Conservation (phyloP, 2,113 vertebrate genomes). For the Columba janthina region DNA sequence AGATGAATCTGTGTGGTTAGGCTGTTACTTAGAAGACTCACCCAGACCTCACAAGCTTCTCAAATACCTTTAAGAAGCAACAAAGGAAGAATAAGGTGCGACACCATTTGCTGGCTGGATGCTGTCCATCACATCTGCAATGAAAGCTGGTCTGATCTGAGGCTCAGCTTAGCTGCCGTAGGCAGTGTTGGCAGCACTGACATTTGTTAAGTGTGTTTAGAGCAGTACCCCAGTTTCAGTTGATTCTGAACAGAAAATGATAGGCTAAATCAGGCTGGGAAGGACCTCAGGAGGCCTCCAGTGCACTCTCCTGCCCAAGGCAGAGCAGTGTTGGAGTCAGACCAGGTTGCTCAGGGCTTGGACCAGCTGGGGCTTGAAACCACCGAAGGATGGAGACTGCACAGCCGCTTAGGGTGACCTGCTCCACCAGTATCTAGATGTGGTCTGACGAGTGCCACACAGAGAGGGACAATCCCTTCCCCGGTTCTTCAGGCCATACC, state of each 20-base stretch:
- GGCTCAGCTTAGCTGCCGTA: background rate
- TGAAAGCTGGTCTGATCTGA: background rate
- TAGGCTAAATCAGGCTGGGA: background rate
- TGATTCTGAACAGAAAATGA: background rate
- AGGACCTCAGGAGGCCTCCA: background rate
- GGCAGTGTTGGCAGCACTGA: background rate
- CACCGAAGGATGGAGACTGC: background rate
- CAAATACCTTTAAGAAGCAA: background rate
- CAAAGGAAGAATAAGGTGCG: background rate
- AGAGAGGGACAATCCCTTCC: background rate
- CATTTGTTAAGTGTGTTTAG: background rate
- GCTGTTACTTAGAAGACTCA: background rate
- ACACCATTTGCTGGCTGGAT: background rate
- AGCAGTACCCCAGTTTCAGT: background rate
- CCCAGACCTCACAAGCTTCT: background rate
- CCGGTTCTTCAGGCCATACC: fast-evolving
- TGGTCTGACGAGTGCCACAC: fast-evolving
- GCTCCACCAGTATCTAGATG: background rate
- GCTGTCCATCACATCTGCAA: background rate
- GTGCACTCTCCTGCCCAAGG: background rate
- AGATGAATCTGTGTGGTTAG: background rate
- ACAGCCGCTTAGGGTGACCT: background rate
- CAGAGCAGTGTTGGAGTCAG: fast-evolving
- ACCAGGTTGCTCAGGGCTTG: background rate
- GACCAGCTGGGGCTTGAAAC: background rate